Evolutionary conservation across 2,888 invertebrate genomes (phyloP).

Genomic region (Aleiodes alternator): DNA sequence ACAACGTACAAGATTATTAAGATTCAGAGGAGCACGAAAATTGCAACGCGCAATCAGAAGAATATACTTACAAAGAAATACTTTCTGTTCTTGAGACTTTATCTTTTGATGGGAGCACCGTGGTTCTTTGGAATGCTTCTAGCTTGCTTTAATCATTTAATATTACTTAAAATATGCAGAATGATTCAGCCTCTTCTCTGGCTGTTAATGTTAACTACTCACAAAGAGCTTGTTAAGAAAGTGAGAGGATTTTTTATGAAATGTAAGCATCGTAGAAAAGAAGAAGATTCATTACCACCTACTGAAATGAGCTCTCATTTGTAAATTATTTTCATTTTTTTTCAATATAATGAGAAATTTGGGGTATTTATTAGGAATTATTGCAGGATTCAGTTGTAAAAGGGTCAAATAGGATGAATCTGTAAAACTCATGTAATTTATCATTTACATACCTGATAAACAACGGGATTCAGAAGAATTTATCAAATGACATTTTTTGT

Average conservation of each 20-base stretch:
- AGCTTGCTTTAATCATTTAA: conserved; percentile 61
- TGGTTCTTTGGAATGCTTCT: conserved; percentile 64
- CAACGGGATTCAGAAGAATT: no score
- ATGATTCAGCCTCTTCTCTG: conserved; percentile 63
- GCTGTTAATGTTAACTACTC: conserved; percentile 58
- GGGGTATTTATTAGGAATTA: not conserved
- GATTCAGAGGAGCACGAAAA: conserved; percentile 61
- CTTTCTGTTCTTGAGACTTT: conserved; percentile 62
- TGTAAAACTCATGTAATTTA: no score
- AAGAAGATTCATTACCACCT: not conserved
- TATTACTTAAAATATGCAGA: conserved; percentile 61
- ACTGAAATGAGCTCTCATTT: not conserved
- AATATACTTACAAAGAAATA: conserved; percentile 61
- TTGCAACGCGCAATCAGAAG: conserved; percentile 58
- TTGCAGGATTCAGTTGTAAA: no score
- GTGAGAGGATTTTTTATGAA: conserved; percentile 18
- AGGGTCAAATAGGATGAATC: no score
- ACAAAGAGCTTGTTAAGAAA: conserved; percentile 45
- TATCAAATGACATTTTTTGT: no score
- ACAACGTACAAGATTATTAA: conserved; percentile 63
- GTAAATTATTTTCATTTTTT: not conserved
- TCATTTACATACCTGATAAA: no score
- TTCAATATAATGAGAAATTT: not conserved
- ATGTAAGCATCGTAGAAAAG: conserved; percentile 10
- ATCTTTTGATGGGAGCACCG: conserved; percentile 66